Percentiles rank a stretch among this genome's conserved stretches.
These are phyloP conservation scores for Diplodus puntazzo DNA, from an alignment of 2,797 vertebrate genomes.

Conservation along the genomic window DNA sequence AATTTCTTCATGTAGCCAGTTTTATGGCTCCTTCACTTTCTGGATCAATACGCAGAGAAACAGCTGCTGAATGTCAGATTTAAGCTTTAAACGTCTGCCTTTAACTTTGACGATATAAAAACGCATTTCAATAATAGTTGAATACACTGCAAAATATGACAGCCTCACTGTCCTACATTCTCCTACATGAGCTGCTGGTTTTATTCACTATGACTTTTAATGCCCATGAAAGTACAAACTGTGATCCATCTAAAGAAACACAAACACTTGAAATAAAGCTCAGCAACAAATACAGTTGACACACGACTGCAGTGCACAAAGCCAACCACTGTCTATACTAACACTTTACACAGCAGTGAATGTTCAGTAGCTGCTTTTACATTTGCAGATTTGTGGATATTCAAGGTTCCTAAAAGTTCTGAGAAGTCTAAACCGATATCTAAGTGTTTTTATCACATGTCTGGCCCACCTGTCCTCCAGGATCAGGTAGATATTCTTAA, in stretches of 20 bases:
- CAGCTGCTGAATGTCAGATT: conserved; percentile 18
- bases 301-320: no score
- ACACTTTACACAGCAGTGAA: no score
- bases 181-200: not conserved
- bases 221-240: not conserved
- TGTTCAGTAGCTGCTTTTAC: no score
- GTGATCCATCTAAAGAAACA: not conserved
- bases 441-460: no score
- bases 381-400: no score
- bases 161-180: not conserved
- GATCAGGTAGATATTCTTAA: no score
- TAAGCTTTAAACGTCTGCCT: not conserved
- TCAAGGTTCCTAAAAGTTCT: no score
- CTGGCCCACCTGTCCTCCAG: no score
- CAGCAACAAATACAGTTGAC: not conserved
- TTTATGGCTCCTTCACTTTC: conserved; percentile 34
- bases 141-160: not conserved
- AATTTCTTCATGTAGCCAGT: conserved; percentile 21
- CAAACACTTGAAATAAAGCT: not conserved
- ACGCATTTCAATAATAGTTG: conserved; percentile 26
- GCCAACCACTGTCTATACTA: no score
- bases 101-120: conserved; percentile 12
- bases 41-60: conserved; percentile 3
- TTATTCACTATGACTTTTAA: not conserved
- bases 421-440: no score